Evolutionary conservation across 1,140 invertebrate genomes (phyloP), one percentile per base, ranked within the genome.

Genomic region (Drosophila subpulchrella): DNA sequence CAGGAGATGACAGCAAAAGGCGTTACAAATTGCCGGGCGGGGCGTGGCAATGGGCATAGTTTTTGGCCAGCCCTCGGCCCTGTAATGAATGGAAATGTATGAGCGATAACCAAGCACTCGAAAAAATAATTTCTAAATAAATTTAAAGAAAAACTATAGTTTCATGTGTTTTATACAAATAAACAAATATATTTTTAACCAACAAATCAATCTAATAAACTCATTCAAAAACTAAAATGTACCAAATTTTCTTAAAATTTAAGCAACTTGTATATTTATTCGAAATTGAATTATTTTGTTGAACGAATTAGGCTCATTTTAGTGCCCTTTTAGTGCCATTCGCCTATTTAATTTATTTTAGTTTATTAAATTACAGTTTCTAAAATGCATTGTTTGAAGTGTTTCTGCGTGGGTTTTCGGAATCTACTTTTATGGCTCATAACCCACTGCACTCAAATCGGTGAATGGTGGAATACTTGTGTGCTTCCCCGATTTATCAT

Each of bases 391-490:
- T 65, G 61, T n/a, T 65, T 3, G 0, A 24, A 38, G 78, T 79
- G 81, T 41, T 41, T 50, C 32, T 65, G 17, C 54, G 50, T 63
- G 34, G 58, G 34, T 39, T 44, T 44, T 56, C 41, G 20, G 51
- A 58, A 62, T 34, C 50, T 50, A 57, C 50, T 83, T 89, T 85
- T 85, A 86, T 81, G 65, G 78, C 48, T 51, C 81, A 81, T 84
- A 84, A 78, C 75, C 60, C 57, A 71, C n/a, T 41, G 59, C 65
- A 78, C 66, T 53, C 76, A 71, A 79, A 75, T 70, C 67, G 42
- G 39, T 57, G 60, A 84, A 73, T 83, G 65, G 53, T 63, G 60
- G 47, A 46, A 20, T 72, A 63, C 76, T 83, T 83, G 59, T 66
- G 53, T 78, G 38, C 53, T 30, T 60, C 17, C 63, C 65, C 65